phyloP scores from a whole-genome alignment of 2,797 vertebrate genomes.

The Echiichthys vipera region DNA sequence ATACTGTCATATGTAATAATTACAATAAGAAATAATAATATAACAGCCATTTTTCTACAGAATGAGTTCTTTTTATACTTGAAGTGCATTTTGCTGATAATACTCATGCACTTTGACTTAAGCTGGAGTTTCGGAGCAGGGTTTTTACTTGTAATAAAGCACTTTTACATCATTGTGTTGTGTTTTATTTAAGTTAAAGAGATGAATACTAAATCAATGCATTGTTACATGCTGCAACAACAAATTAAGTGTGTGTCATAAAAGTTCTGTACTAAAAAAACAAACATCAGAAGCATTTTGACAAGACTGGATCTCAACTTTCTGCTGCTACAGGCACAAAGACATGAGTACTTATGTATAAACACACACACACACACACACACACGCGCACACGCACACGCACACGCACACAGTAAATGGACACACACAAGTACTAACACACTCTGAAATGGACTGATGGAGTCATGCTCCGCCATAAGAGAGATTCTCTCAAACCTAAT shows the following conservation, averaged over 20 bases:
- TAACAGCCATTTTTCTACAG: not conserved
- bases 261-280: not conserved
- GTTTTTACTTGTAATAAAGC: not conserved
- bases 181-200: not conserved
- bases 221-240: not conserved
- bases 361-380: not conserved
- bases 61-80: not conserved
- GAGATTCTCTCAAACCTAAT: slow-evolving; percentile 60
- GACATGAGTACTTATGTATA: not conserved
- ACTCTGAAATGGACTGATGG: slow-evolving; percentile 9
- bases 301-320: not conserved
- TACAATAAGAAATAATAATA: too few species aligned
- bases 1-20: not conserved
- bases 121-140: too few species aligned
- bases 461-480: slow-evolving; percentile 37
- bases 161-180: not conserved
- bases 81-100: not conserved
- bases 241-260: not conserved
- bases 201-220: too few species aligned
- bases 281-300: not conserved
- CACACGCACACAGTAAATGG: not conserved
- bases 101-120: not conserved
- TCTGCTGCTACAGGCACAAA: not conserved
- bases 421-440: not conserved
- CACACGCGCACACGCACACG: slow-evolving; percentile 25